A percentile compares a stretch with the other conserved stretches of the same genome.
Conservation (phyloP, 92 coral and sea anemone genomes). For the Epizoanthus stellaris region DNA sequence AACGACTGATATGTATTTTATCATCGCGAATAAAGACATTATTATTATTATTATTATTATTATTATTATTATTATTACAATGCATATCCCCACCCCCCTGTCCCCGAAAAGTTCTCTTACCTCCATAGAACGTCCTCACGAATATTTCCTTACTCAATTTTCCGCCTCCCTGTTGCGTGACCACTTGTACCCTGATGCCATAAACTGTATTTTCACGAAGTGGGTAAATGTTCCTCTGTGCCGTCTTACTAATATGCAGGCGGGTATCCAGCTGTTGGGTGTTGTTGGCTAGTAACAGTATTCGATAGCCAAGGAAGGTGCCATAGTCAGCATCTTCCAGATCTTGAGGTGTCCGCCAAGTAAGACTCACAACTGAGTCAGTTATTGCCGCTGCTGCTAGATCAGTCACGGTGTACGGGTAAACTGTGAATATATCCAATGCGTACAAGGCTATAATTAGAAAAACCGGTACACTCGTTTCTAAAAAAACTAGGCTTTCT, state of each 20-base stretch:
- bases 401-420: neutral
- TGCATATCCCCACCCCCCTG: neutral
- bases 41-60: no score
- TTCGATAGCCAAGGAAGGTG: neutral
- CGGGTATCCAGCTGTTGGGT: neutral
- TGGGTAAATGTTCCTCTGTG: neutral
- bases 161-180: conserved; percentile 30
- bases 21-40: no score
- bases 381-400: neutral
- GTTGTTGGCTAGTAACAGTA: neutral
- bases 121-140: conserved; percentile 6
- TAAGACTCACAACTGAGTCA: neutral
- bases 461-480: neutral
- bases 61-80: no score
- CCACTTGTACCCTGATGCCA: conserved; percentile 11
- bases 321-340: conserved; percentile 4
- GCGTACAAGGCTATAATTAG: neutral
- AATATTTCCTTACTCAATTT: conserved; percentile 24
- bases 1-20: no score
- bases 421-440: neutral
- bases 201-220: conserved; percentile 4
- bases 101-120: neutral
- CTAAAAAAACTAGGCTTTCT: neutral
- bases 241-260: neutral
- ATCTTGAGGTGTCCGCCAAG: conserved; percentile 6